Percentiles rank a stretch among this genome's conserved stretches.
phyloP scores from a whole-genome alignment of 2,888 invertebrate genomes.

The Scelioninae gen. 2 region DNA sequence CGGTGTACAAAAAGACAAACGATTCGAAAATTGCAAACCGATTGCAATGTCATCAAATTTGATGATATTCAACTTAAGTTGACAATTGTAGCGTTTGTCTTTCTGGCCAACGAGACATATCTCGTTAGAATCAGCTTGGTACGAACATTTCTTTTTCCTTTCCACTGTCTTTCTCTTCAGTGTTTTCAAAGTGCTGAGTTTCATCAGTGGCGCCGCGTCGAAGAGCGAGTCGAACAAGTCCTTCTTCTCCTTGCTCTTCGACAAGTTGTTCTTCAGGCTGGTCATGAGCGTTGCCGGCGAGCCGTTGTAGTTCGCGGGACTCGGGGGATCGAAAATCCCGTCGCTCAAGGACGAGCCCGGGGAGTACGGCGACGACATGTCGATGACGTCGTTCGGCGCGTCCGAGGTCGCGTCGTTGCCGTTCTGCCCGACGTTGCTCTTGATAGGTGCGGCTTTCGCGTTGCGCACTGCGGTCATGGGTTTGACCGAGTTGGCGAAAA shows the following conservation, averaged over 20 bases:
- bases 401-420: slow-evolving; percentile 72
- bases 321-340: slow-evolving; percentile 89
- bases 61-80: too few relatives aligned
- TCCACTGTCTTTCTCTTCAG: slow-evolving; percentile 74
- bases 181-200: slow-evolving; percentile 66
- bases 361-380: slow-evolving; percentile 90
- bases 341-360: slow-evolving; percentile 93
- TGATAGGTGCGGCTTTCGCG: slow-evolving; percentile 65
- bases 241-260: slow-evolving; percentile 70
- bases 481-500: slow-evolving; percentile 71
- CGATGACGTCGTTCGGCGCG: slow-evolving; percentile 78
- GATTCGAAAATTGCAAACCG: slow-evolving; percentile 1
- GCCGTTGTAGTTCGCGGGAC: slow-evolving; percentile 71
- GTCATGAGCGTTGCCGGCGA: slow-evolving; percentile 56
- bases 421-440: slow-evolving; percentile 72
- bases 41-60: too few relatives aligned
- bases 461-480: slow-evolving; percentile 60
- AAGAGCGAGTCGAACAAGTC: slow-evolving; percentile 84
- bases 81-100: too few relatives aligned
- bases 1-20: slow-evolving; percentile 41
- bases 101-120: slow-evolving; percentile 39
- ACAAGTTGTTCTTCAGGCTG: slow-evolving; percentile 63
- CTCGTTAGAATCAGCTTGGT: slow-evolving; percentile 44
- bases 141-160: slow-evolving; percentile 76
- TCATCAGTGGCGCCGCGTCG: slow-evolving; percentile 77